Conservation (phyloP, 2,797 vertebrate genomes). For the Strix occidentalis region DNA sequence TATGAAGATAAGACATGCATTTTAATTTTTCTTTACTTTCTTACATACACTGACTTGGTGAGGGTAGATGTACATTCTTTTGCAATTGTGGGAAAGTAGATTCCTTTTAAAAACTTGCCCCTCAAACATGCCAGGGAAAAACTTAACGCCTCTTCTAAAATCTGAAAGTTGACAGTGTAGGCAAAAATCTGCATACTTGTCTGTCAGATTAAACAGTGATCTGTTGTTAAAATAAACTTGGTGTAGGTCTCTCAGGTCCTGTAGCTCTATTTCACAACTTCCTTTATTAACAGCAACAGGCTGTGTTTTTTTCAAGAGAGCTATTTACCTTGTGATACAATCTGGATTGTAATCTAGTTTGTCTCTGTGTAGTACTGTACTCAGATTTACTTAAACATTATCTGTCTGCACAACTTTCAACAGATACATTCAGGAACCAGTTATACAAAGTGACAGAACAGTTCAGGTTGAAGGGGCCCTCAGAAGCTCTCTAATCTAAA, state of each 20-base stretch:
- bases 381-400: not conserved
- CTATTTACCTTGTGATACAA: not conserved
- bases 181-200: not conserved
- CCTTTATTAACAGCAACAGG: not conserved
- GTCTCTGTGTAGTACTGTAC: not conserved
- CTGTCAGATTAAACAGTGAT: not conserved
- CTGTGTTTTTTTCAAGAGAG: not conserved
- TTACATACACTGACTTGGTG: not conserved
- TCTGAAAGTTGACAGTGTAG: not conserved
- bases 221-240: not conserved
- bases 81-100: not conserved
- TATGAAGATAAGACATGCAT: not conserved
- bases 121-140: not conserved
- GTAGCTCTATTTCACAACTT: not conserved
- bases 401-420: not conserved
- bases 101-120: not conserved
- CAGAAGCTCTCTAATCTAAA: not conserved
- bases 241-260: not conserved
- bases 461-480: not conserved
- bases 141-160: not conserved
- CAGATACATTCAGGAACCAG: not conserved
- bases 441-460: not conserved
- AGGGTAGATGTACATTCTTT: not conserved
- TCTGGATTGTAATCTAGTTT: not conserved
- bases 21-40: not conserved